Evolutionary conservation across 2,888 invertebrate genomes (phyloP).

Genomic region (Cheilosia impressa): DNA sequence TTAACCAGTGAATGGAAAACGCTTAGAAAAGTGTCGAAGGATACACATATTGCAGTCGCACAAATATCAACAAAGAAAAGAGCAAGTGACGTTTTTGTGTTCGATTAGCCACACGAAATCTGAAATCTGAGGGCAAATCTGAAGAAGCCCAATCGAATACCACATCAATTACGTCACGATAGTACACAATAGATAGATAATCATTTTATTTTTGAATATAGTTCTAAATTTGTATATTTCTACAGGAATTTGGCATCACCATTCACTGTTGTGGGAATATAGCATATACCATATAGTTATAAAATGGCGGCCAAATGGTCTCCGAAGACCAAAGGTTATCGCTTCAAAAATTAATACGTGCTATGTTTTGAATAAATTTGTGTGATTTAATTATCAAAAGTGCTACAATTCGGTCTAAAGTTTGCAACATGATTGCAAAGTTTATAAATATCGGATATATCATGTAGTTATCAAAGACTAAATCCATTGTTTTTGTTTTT

Average conservation of each 20-base stretch:
- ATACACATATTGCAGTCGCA: too few relatives aligned
- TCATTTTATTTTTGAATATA: too few relatives aligned
- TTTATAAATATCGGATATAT: conserved; percentile 10
- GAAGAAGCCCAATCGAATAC: too few relatives aligned
- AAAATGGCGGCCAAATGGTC: conserved; percentile 45
- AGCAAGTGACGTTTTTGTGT: too few relatives aligned
- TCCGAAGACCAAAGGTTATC: conserved; percentile 8
- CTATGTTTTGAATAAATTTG: conserved; percentile 45
- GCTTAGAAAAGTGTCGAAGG: too few relatives aligned
- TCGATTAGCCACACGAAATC: too few relatives aligned
- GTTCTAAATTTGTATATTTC: neutral
- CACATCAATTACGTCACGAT: too few relatives aligned
- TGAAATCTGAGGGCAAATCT: too few relatives aligned
- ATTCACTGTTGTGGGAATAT: neutral
- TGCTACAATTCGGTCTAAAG: conserved; percentile 16
- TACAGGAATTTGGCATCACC: conserved; percentile 12
- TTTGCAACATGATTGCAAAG: conserved; percentile 26
- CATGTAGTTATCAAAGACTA: conserved; percentile 35
- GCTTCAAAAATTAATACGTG: conserved; percentile 22
- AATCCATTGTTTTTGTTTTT: conserved; percentile 32
- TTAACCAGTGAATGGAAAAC: too few relatives aligned
- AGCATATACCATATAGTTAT: too few relatives aligned
- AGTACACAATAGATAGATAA: too few relatives aligned
- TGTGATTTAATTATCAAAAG: conserved; percentile 34
- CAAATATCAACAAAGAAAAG: too few relatives aligned